Base-by-base conservation (phyloP, 2,888 invertebrate genomes). In the Cenopis cana region DNA sequence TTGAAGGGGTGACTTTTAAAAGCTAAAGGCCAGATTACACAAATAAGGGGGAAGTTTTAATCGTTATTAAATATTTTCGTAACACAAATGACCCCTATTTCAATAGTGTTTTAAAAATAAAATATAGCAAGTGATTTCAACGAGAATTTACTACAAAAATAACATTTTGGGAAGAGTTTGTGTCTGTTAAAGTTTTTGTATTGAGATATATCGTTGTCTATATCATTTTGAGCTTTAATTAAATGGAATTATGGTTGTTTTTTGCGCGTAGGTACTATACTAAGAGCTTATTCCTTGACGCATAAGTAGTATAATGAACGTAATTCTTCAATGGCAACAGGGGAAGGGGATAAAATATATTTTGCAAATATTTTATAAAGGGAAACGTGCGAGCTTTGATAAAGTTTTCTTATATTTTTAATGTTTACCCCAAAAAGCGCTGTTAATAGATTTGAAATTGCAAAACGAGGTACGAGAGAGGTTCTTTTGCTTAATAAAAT, bases 1-100 rank as follows among this genome's bases (percentile, higher is more conserved):
- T 59, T 14, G 6, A 38, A 64, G 36, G 65, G 68, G 68, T n/a
- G 46, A 12, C 17, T 41, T n/a, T n/a, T 54, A 49, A 60, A 46
- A 20, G 46, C 46, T 46, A 46, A 60, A 55, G 49, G 14, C 33
- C 46, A 56, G 17, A 12, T 66, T 67, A 67, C 18, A n/a, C 33
- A 67, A 54, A n/a, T 20, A 41, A n/a, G 66, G 54, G 60, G 24
- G 33, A 60, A 4, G 29, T 20, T n/a, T 4, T 18, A 46, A 33
- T 29, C 41, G 17, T 54, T 33, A 68, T 46, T 54, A 54, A 52
- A 54, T 52, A 68, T 24, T 64, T 54, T 20, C 3, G 18, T 33
- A 17, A 17, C 36, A 38, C 20, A 41, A 62, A 54, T n/a, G 1
- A 12, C n/a, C n/a, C 9, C n/a, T 17, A 54, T 64, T 54, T 54